Evolutionary conservation across 2,113 vertebrate genomes (phyloP), one percentile per base, ranked within the genome.

Genomic region (Garra rufa): DNA sequence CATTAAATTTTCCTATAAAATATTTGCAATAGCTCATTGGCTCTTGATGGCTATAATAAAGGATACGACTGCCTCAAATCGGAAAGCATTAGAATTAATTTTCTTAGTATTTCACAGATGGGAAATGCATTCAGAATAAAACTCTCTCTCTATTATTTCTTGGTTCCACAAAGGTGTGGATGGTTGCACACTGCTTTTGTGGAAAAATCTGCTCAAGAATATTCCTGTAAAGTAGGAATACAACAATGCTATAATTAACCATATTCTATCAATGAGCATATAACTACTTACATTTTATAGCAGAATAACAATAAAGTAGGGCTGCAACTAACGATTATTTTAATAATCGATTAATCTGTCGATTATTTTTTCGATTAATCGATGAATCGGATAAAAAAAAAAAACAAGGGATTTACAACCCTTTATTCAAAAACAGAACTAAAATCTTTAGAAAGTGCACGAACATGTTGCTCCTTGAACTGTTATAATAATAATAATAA

Each of bases 21-120:
- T 94, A 93, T 93, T 92, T 93, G 92, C 90, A 92, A 93, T 93
- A 93, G 88, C 93, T 94, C 93, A 94, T 94, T 94, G 93, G 88
- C 87, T 92, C 91, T 92, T 93, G 92, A 94, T 93, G 89, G 90
- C 89, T 88, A 89, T 94, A 93, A 94, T 92, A 92, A 94, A 91
- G 81, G 91, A 87, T 91, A 92, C 91, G 90, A 92, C 92, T 92
- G 91, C 89, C 88, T 94, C 92, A 90, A 93, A 94, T 93, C 84
- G 88, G 82, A 86, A 84, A 89, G 90, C 83, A 91, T 94, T 93
- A 93, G 87, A 91, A 92, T 93, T 92, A 93, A 95, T 95, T 94
- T 94, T 92, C 93, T 93, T 93, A 92, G 91, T 86, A 93, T 92
- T 93, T 94, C 91, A 92, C 91, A 92, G 92, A 91, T 88, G 92